A percentile compares a stretch with the other conserved stretches of the same genome.
Evolutionary conservation across 2,797 vertebrate species (phyloP).

Genomic region (Epinephelus awoara): DNA sequence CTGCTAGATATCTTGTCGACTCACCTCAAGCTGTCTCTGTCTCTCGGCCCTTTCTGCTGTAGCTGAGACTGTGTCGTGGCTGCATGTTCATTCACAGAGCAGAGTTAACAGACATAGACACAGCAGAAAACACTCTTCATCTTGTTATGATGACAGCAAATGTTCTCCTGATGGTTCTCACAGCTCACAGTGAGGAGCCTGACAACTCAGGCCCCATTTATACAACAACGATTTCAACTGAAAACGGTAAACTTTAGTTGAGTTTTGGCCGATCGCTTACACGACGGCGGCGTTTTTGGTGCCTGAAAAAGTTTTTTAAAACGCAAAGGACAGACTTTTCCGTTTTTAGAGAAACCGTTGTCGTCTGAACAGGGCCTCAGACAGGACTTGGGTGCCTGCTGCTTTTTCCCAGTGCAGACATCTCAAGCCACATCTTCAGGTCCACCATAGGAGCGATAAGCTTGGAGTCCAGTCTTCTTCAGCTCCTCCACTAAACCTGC

Average conservation of each 20-base stretch:
- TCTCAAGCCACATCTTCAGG: not conserved
- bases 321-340: too few relatives aligned
- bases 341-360: too few relatives aligned
- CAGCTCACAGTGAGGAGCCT: not conserved
- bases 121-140: not conserved
- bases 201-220: not conserved
- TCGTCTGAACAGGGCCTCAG: too few relatives aligned
- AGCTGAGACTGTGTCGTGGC: not conserved
- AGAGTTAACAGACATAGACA: not conserved
- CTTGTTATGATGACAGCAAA: not conserved
- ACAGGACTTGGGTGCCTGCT: not conserved
- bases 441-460: not conserved
- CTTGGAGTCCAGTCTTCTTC: not conserved
- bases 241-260: too few relatives aligned
- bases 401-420: not conserved
- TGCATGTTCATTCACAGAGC: not conserved
- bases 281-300: too few relatives aligned
- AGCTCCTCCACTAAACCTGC: not conserved
- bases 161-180: too few relatives aligned
- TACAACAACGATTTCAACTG: too few relatives aligned
- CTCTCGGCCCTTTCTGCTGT: too few relatives aligned
- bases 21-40: not conserved
- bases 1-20: not conserved
- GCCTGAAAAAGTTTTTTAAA: too few relatives aligned
- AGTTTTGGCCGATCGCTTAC: too few relatives aligned